Base-by-base conservation (phyloP, 2,797 vertebrate genomes). In the Borostomias antarcticus region DNA sequence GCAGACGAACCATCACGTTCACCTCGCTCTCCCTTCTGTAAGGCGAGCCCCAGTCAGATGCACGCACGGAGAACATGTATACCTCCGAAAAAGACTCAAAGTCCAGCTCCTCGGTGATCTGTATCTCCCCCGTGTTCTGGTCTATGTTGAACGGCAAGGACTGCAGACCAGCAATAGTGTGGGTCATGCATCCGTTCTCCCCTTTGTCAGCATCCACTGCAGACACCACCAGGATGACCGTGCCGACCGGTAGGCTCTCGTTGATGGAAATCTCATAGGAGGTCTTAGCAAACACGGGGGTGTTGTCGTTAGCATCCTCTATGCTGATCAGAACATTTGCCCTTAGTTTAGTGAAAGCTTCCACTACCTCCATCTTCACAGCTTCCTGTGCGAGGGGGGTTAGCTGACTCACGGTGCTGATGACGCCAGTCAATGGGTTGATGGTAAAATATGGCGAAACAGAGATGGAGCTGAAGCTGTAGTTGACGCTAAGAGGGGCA, bases 31-130 rank as follows among this genome's bases (percentile, higher is more conserved):
- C 98, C 68, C 95, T 88, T 66, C 97, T 93, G 80, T 96, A 99
- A 0, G 98, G 98, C 30, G 91, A 80, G 58, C 97, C 98, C 96
- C 98, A 98, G 70, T 99, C 98, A 1, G 98, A 98, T 2, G 95
- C 96, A 0, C 97, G 90, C 37, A 98, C 88, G 19, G 91, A 85
- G 50, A 99, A 93, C 2, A 79, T 90, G 69, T 98, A 98, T 2
- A 93, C 82, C 57, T 97, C 95, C 26, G 95, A 93, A 82, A 95
- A 95, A 32, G 95, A 89, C 70, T 99, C 97, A 81, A 96, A 98
- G 89, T 99, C 97, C 60, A 99, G 76, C 30, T 93, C 90, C 78
- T 89, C 91, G 2, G 92, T 92, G 32, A 94, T 93, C 74, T 85
- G 95, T 68, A 99, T 84, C 90, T 93, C 76, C 0, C 97, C 98